phyloP scores from a whole-genome alignment of 2,888 invertebrate species.

The Coelinius sp. region DNA sequence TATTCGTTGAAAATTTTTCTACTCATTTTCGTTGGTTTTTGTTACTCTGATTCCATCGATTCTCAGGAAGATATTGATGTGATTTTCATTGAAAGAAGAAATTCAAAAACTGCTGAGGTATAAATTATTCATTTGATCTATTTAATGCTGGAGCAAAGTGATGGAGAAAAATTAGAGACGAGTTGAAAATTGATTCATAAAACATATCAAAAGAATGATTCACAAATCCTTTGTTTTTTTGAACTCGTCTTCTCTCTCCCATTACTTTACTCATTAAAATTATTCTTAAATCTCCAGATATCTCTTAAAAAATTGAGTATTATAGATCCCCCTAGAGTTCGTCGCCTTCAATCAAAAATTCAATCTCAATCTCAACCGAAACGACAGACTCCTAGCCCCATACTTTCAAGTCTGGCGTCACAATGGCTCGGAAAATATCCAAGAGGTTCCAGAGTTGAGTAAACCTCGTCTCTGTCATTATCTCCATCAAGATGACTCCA shows the following conservation, averaged over 20 bases:
- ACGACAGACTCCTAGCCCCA: constrained; percentile 75
- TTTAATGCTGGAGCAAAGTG: not conserved
- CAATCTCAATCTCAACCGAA: constrained; percentile 76
- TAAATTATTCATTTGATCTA: not conserved
- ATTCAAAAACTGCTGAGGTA: constrained; percentile 40
- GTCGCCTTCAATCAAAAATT: constrained; percentile 69
- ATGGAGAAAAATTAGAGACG: not conserved
- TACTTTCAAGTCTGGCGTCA: constrained; percentile 76
- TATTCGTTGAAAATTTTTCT: not conserved
- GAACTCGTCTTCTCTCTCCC: too few relatives aligned
- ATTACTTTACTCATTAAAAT: too few relatives aligned
- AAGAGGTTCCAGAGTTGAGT: constrained; percentile 54
- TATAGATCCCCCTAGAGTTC: constrained; percentile 61
- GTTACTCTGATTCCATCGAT: not conserved
- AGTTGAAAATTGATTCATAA: not conserved
- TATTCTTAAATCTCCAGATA: not conserved
- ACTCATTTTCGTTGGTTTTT: not conserved
- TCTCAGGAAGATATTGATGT: constrained; percentile 40
- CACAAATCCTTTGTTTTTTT: too few relatives aligned
- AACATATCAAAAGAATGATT: not conserved
- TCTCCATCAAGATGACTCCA: constrained; percentile 74
- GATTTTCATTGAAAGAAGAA: constrained; percentile 35
- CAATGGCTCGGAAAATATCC: constrained; percentile 65
- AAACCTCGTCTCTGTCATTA: constrained; percentile 75
- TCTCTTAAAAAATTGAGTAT: constrained; percentile 1